These are phyloP conservation scores for Leptobrachium ailaonicum DNA, from an alignment of 2,113 vertebrate species.

Conservation along the genomic window DNA sequence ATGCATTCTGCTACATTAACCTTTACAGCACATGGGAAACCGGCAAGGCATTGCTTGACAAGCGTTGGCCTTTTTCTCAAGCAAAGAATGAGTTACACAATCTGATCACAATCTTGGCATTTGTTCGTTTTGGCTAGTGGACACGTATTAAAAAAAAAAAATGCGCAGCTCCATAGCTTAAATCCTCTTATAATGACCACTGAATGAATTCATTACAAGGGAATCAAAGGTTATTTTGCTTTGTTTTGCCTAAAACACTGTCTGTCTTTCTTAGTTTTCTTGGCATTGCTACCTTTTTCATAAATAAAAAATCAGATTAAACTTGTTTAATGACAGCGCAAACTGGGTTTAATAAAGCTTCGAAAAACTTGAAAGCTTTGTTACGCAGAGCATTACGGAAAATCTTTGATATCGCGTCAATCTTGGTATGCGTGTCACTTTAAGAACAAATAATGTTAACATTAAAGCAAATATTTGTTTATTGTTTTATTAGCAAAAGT, in stretches of 20 bases:
- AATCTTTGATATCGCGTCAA: no score
- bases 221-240: slow-evolving; percentile 3
- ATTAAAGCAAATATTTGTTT: no score
- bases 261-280: not conserved
- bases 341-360: no score
- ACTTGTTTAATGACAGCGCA: no score
- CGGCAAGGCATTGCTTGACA: not conserved
- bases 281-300: not conserved
- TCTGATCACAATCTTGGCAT: slow-evolving; percentile 19
- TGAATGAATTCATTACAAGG: slow-evolving; percentile 21
- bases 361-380: no score
- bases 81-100: not conserved
- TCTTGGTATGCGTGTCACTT: no score
- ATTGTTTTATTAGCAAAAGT: no score
- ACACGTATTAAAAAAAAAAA: slow-evolving; percentile 6
- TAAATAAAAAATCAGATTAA: not conserved
- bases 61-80: not conserved
- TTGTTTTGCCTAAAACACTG: slow-evolving; percentile 19
- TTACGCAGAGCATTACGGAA: no score
- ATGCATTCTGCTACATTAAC: not conserved
- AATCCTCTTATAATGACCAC: slow-evolving; percentile 14
- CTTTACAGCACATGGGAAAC: not conserved
- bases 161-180: no score
- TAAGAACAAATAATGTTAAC: no score
- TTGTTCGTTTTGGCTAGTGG: slow-evolving; percentile 17